These are phyloP conservation scores for Hoplodrina blanda DNA, from an alignment of 2,888 invertebrate genomes.

Conservation along the genomic window DNA sequence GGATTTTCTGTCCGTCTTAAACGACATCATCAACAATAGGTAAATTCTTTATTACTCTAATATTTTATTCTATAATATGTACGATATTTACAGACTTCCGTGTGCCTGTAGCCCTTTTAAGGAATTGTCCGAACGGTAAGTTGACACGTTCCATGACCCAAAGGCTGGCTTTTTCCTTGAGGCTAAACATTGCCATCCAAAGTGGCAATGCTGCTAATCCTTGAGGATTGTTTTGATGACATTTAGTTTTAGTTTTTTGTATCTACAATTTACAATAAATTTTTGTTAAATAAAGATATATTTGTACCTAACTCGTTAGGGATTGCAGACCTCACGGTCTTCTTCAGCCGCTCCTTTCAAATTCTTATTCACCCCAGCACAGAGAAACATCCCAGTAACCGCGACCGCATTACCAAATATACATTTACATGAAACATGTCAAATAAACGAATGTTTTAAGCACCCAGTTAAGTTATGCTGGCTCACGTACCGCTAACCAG, in stretches of 20 bases:
- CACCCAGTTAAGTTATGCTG: constrained; percentile 70
- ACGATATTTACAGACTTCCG: too few species aligned
- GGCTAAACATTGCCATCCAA: too few species aligned
- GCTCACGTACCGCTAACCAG: constrained; percentile 72
- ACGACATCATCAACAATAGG: background rate
- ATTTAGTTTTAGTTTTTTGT: too few species aligned
- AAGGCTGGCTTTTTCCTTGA: too few species aligned
- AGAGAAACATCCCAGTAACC: constrained; percentile 58
- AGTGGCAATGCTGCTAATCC: too few species aligned
- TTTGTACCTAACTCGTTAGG: constrained; percentile 15
- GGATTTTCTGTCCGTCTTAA: constrained; percentile 11
- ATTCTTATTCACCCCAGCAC: constrained; percentile 47
- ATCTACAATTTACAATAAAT: constrained; percentile 23
- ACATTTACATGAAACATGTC: constrained; percentile 79
- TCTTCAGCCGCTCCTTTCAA: constrained; percentile 22
- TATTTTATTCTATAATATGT: too few species aligned
- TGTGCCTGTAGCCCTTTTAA: too few species aligned
- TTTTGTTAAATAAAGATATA: constrained; percentile 22
- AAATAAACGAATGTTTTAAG: constrained; percentile 68
- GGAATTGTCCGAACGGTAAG: too few species aligned
- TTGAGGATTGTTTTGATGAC: too few species aligned
- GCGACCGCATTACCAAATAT: constrained; percentile 70
- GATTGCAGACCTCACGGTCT: constrained; percentile 33
- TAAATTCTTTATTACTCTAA: too few species aligned
- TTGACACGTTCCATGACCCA: too few species aligned